These are phyloP conservation scores for Poicephalus meyeri DNA, from an alignment of 2,113 vertebrate genomes.

Conservation along the genomic window DNA sequence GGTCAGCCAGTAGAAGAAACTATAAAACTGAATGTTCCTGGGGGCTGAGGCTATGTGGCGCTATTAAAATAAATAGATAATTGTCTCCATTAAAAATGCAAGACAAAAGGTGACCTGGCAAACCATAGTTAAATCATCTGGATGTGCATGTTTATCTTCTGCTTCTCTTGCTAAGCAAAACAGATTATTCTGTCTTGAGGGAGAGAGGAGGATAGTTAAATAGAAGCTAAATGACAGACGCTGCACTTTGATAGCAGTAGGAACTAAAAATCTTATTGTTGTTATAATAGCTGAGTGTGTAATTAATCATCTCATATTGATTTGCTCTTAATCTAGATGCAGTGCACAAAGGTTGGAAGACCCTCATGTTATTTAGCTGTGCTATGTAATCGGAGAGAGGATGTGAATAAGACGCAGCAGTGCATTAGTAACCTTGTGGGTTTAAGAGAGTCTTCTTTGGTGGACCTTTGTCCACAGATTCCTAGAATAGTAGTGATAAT, in stretches of 20 bases:
- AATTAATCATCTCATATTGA: constrained; percentile 69
- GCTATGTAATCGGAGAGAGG: background rate
- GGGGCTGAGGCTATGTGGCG: rapidly evolving
- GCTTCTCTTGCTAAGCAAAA: constrained; percentile 29
- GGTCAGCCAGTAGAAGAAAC: background rate
- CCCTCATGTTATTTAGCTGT: constrained; percentile 39
- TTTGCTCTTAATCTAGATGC: constrained; percentile 52
- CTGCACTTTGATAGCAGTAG: background rate
- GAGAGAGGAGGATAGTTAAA: background rate
- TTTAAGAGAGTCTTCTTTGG: background rate
- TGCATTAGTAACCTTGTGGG: constrained; percentile 26
- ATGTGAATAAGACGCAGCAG: background rate
- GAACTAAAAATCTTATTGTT: constrained; percentile 40
- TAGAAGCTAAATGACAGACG: constrained; percentile 7
- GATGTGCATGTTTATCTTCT: constrained; percentile 21
- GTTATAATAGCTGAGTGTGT: constrained; percentile 42
- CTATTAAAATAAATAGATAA: background rate
- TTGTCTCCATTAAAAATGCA: background rate
- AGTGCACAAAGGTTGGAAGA: constrained; percentile 12
- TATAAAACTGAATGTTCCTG: background rate
- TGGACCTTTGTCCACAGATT: background rate
- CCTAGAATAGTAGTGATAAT: background rate
- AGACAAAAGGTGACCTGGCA: background rate
- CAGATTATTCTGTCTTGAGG: constrained; percentile 1
- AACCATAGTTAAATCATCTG: background rate